Conservation (phyloP, 2,888 invertebrate species). For the Cryptophagus acutangulus region DNA sequence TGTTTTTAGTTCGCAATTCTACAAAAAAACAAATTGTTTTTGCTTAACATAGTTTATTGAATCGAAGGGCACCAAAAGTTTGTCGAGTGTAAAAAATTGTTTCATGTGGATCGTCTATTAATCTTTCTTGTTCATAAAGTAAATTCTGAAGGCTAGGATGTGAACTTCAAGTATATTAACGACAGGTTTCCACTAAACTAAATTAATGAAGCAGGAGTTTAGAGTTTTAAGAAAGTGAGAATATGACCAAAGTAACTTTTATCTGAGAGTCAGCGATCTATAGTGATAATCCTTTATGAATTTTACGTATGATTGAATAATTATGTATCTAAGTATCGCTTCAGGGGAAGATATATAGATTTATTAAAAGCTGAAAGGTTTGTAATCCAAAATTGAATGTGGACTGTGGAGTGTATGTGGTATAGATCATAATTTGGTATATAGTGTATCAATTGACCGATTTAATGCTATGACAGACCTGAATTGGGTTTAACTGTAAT, state of each 20-base stretch:
- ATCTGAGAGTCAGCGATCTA: too few relatives aligned
- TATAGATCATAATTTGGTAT: slow-evolving; percentile 34
- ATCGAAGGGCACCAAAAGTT: slow-evolving; percentile 4
- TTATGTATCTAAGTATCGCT: too few relatives aligned
- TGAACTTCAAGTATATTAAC: not conserved
- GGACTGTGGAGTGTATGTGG: too few relatives aligned
- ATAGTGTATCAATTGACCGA: slow-evolving; percentile 37
- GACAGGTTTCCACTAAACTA: slow-evolving; percentile 4
- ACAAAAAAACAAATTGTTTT: too few relatives aligned
- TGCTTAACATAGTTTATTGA: too few relatives aligned
- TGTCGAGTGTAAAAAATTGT: slow-evolving; percentile 5
- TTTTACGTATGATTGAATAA: too few relatives aligned
- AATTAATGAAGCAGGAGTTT: slow-evolving; percentile 12
- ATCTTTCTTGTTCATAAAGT: not conserved
- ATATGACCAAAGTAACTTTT: slow-evolving; percentile 9
- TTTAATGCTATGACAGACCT: slow-evolving; percentile 34
- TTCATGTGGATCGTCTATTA: slow-evolving; percentile 4
- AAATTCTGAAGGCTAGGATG: not conserved
- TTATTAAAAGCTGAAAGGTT: too few relatives aligned
- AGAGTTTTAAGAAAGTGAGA: slow-evolving; percentile 6
- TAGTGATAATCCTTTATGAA: too few relatives aligned
- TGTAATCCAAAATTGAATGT: too few relatives aligned
- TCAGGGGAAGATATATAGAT: too few relatives aligned
- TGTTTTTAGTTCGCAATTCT: too few relatives aligned
- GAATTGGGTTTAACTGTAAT: slow-evolving; percentile 37